phyloP scores from a whole-genome alignment of 2,888 invertebrate genomes.

The Gandaritis pyraliata region DNA sequence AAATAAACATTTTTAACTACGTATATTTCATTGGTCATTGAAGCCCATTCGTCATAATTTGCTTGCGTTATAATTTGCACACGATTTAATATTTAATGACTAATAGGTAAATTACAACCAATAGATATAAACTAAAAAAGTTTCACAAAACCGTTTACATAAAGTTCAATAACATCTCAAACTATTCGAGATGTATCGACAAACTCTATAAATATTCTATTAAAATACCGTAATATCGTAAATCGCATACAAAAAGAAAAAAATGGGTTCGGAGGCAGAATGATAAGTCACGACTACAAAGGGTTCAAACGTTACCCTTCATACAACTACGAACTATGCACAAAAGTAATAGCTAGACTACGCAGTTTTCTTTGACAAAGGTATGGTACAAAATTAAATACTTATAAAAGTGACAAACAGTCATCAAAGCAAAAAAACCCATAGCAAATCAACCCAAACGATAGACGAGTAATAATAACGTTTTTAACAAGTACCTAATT shows the following conservation, averaged over 20 bases:
- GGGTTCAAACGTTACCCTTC: conserved; percentile 40
- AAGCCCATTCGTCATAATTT: neutral
- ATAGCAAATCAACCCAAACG: no score
- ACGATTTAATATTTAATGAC: neutral
- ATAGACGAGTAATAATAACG: no score
- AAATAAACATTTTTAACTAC: no score
- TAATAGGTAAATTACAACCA: no score
- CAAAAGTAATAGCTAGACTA: conserved; percentile 7
- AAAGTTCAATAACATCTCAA: neutral
- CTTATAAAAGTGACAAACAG: neutral
- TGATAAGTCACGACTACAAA: conserved; percentile 63
- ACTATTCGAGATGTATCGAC: conserved; percentile 23
- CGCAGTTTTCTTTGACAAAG: conserved; percentile 10
- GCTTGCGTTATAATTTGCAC: neutral
- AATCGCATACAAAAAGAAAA: conserved; percentile 59
- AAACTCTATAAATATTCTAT: conserved; percentile 58
- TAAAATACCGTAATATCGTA: conserved; percentile 54
- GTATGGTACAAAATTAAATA: neutral
- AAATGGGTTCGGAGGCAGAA: conserved; percentile 52
- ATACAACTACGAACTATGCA: conserved; percentile 19
- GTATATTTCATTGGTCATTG: neutral
- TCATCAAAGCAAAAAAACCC: no score
- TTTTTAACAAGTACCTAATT: no score
- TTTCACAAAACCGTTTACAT: neutral
- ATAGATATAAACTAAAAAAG: neutral